Conservation (phyloP, 2,113 vertebrate genomes). For the Dasyornis broadbenti region DNA sequence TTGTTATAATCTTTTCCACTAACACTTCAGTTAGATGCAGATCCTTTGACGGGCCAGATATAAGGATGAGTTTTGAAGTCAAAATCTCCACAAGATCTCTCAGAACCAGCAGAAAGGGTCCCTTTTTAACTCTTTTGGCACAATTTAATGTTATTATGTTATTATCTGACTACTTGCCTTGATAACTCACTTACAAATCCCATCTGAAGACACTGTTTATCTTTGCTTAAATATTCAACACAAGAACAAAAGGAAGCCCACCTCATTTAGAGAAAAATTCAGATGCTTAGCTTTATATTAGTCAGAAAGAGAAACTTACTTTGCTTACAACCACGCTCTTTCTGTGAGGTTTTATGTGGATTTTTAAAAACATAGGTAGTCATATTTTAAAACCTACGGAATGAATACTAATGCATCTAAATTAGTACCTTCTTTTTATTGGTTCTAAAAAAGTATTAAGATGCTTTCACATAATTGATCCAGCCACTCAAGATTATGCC, state of each 20-base stretch:
- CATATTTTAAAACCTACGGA: not conserved
- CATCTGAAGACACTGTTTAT: not conserved
- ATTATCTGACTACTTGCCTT: fast-evolving
- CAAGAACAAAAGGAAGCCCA: not conserved
- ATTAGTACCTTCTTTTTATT: not conserved
- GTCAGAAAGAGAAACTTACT: not conserved
- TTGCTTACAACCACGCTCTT: not conserved
- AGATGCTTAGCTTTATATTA: not conserved
- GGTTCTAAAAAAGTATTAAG: not conserved
- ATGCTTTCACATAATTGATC: not conserved
- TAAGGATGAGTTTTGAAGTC: not conserved
- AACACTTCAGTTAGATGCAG: not conserved
- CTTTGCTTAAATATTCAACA: not conserved
- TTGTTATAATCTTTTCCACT: not conserved
- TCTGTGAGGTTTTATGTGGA: not conserved
- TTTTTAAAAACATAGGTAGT: not conserved
- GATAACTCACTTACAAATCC: not conserved
- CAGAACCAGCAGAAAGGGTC: not conserved
- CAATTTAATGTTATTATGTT: not conserved
- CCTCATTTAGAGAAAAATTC: not conserved
- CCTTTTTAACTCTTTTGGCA: not conserved
- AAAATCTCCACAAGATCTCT: not conserved
- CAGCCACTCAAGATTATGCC: not conserved
- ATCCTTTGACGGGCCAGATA: not conserved
- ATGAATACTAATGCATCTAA: not conserved